phyloP scores from a whole-genome alignment of 2,888 invertebrate genomes.

The Agrotis ipsilon region DNA sequence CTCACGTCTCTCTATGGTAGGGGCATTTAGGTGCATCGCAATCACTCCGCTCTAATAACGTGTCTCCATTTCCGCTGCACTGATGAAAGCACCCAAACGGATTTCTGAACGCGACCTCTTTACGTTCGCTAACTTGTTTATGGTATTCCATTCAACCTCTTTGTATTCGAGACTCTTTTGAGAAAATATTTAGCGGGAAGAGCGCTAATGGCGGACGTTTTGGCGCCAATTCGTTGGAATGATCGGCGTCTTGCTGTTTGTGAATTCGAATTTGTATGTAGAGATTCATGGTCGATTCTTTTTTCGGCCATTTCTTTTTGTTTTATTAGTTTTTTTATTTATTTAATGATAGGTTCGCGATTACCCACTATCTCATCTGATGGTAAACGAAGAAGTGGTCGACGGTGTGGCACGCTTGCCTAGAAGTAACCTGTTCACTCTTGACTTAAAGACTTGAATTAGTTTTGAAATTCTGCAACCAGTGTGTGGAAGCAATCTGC shows the following conservation, averaged over 20 bases:
- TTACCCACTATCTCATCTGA: no score
- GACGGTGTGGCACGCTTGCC: no score
- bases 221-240: constrained; percentile 65
- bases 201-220: constrained; percentile 57
- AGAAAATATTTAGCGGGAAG: constrained; percentile 61
- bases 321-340: no score
- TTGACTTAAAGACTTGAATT: no score
- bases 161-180: constrained; percentile 61
- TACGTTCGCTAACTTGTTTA: constrained; percentile 65
- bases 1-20: constrained; percentile 27
- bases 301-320: neutral
- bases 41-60: constrained; percentile 64
- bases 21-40: constrained; percentile 56
- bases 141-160: constrained; percentile 62
- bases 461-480: neutral
- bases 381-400: no score
- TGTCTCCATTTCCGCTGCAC: constrained; percentile 68
- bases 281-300: constrained; percentile 2
- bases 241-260: constrained; percentile 54
- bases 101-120: constrained; percentile 65
- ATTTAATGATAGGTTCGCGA: no score
- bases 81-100: constrained; percentile 68
- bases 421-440: no score
- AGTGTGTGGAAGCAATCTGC: neutral
- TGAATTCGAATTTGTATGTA: constrained; percentile 34